A percentile compares a stretch with the other conserved stretches of the same genome.
Conservation (phyloP, 2,888 invertebrate species). For the Coecobrya sp. region DNA sequence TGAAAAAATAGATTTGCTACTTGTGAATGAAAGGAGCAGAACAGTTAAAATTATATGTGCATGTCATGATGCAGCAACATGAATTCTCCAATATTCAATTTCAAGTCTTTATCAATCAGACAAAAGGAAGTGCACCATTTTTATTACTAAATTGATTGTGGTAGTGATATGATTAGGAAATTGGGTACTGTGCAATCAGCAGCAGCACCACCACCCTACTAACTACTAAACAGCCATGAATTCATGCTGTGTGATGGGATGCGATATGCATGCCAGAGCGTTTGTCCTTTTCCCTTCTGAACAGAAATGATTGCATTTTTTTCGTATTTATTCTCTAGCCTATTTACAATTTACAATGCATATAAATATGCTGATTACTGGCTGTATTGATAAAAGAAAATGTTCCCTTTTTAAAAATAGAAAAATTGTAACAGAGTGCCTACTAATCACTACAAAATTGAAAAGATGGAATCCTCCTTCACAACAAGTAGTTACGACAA, state of each 20-base stretch:
- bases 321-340: too few relatives aligned
- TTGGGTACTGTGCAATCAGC: neutral
- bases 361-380: too few relatives aligned
- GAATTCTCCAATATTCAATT: neutral
- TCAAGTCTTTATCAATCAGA: neutral
- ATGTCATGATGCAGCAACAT: neutral
- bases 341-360: too few relatives aligned
- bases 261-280: too few relatives aligned
- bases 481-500: too few relatives aligned
- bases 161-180: neutral
- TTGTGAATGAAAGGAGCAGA: neutral
- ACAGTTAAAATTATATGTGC: neutral
- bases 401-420: neutral
- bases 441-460: too few relatives aligned
- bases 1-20: neutral
- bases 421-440: too few relatives aligned
- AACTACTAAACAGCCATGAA: neutral
- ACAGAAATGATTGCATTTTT: too few relatives aligned
- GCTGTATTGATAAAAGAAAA: neutral
- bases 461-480: too few relatives aligned
- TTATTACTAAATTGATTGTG: neutral
- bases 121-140: constrained; percentile 12
- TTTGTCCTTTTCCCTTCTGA: too few relatives aligned
- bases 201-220: neutral
- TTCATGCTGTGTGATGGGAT: too few relatives aligned